These are phyloP conservation scores for Brassicogethes aeneus DNA, from an alignment of 2,888 invertebrate genomes.

Conservation along the genomic window DNA sequence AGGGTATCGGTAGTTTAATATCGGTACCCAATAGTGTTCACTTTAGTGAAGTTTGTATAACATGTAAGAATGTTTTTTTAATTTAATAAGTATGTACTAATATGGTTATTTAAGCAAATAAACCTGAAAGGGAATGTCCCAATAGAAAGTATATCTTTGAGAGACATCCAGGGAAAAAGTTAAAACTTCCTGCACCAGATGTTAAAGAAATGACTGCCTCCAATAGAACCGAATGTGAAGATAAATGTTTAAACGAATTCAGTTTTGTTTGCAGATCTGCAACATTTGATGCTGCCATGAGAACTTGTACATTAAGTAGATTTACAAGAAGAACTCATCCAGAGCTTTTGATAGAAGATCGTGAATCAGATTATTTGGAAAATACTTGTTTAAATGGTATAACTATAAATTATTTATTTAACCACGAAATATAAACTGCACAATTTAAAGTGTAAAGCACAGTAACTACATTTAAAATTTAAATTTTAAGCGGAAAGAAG, in stretches of 20 bases:
- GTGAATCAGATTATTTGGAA: constrained; percentile 82
- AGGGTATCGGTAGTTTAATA: constrained; percentile 84
- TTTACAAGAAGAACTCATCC: constrained; percentile 83
- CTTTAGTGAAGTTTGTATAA: constrained; percentile 81
- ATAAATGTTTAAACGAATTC: constrained; percentile 81
- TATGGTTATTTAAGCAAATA: constrained; percentile 51
- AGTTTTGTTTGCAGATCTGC: constrained; percentile 84
- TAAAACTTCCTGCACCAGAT: constrained; percentile 72
- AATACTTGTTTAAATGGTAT: constrained; percentile 83
- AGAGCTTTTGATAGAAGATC: constrained; percentile 73
- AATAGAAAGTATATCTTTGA: constrained; percentile 84
- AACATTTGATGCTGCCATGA: constrained; percentile 67
- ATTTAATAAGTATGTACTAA: not conserved
- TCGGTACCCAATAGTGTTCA: constrained; percentile 83
- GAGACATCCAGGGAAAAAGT: constrained; percentile 73
- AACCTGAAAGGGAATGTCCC: constrained; percentile 82
- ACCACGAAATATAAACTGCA: not conserved
- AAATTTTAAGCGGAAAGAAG: constrained; percentile 62
- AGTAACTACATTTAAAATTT: constrained; percentile 1
- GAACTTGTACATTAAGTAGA: constrained; percentile 71
- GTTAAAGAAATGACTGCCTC: constrained; percentile 77
- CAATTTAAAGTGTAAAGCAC: not conserved
- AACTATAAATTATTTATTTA: constrained; percentile 9
- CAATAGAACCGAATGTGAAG: constrained; percentile 83
- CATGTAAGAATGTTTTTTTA: constrained; percentile 55